Base-by-base conservation (phyloP, 2,888 invertebrate genomes). In the Patella depressa region DNA sequence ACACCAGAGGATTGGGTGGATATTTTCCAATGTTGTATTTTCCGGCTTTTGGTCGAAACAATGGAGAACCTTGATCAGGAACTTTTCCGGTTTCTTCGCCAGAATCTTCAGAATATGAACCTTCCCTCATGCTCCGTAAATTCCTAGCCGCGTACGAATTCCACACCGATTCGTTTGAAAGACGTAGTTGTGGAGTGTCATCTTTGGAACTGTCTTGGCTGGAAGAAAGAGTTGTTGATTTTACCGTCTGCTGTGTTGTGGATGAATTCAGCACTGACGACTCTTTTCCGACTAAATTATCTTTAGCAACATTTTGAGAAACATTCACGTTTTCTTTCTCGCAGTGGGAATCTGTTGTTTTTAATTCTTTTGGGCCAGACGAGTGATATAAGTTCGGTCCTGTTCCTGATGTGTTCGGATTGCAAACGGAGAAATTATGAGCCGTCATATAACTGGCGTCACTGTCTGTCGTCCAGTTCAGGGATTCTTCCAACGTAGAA, bases 121-220 rank as follows among this genome's bases (percentile, higher is more conserved):
- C 88, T 53, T 86, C 83, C 17, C 87, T 80, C 83, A 90, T 85
- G 12, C 85, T 86, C 12, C 88, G 85, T 71, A 90, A 80, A 76
- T 87, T 87, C 69, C 84, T 80, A 0, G 89, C 89, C 2, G 90
- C 86, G 78, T 86, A 88, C 0, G 89, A 89, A 65, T 86, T 88
- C 84, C 84, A 85, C 53, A 89, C 85, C 9, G 88, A 85, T 75
- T 87, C 86, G 57, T 86, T 83, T 2, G 86, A 85, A 24, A 88
- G 79, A 77, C 88, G 87, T 81, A 89, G 85, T 75, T 87, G 85
- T 2, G 89, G 89, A 24, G 89, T 89, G 55, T 84, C 85, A 74
- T 88, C 87, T 3, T 82, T 81, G 14, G 84, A 77, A 59, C 83
- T 85, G 69, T 86, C 85, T 75, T 86, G 86, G 55, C 85, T 73